Conservation (phyloP, 2,797 vertebrate species). For the Melanotaenia maccullochi region DNA sequence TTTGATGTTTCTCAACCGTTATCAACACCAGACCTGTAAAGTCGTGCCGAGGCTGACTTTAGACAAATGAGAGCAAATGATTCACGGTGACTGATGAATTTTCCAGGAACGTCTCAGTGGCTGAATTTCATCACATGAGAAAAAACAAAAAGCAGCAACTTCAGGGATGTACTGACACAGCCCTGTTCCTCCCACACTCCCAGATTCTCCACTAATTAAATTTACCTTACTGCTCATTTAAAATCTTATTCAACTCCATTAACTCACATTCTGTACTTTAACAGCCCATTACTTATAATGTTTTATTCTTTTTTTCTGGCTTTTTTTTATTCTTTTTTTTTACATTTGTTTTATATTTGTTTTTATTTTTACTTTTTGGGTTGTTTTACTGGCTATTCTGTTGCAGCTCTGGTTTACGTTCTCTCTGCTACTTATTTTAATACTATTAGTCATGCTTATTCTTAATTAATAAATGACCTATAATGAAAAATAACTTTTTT, state of each 20-base stretch:
- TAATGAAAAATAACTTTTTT: neutral
- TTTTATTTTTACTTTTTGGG: neutral
- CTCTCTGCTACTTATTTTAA: neutral
- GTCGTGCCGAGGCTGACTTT: neutral
- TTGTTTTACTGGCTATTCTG: neutral
- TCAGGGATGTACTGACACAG: neutral
- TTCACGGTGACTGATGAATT: neutral
- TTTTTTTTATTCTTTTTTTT: too few relatives aligned
- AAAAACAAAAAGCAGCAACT: neutral
- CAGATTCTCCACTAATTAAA: neutral
- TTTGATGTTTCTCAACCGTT: neutral
- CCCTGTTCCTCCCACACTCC: neutral
- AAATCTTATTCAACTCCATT: too few relatives aligned
- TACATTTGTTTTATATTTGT: neutral
- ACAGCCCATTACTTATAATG: too few relatives aligned
- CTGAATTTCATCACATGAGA: neutral
- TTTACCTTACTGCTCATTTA: neutral
- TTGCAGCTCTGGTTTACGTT: neutral
- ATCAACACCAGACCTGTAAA: neutral
- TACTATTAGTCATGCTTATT: neutral
- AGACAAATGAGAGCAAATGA: neutral
- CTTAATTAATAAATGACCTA: neutral
- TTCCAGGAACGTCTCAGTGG: slow-evolving; percentile 2
- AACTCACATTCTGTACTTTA: too few relatives aligned
- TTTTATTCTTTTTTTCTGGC: too few relatives aligned